Conservation (phyloP, 2,113 vertebrate species). For the Hepsetus odoe region DNA sequence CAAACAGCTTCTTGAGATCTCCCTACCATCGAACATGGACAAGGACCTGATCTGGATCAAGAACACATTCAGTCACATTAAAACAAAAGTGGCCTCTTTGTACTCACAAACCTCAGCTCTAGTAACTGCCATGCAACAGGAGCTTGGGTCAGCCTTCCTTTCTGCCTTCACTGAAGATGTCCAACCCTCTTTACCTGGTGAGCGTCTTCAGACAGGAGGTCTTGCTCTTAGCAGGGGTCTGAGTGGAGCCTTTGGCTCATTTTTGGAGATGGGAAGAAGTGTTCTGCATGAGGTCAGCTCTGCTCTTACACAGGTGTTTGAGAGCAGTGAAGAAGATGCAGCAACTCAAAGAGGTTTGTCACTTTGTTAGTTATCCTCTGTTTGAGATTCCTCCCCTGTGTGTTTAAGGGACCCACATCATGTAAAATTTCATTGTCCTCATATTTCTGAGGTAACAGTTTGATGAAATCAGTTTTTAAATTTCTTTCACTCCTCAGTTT, state of each 20-base stretch:
- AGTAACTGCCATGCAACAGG: slow-evolving; percentile 75
- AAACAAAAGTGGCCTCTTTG: slow-evolving; percentile 67
- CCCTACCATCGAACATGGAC: slow-evolving; percentile 60
- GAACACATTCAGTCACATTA: slow-evolving; percentile 70
- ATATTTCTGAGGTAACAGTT: no score
- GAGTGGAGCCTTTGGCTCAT: slow-evolving; percentile 69
- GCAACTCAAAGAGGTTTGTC: slow-evolving; percentile 68
- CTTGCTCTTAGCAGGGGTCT: slow-evolving; percentile 67
- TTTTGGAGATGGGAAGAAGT: slow-evolving; percentile 77
- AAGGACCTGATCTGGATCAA: slow-evolving; percentile 74
- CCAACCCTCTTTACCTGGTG: slow-evolving; percentile 50
- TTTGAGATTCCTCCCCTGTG: no score
- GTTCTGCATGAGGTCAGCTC: slow-evolving; percentile 75
- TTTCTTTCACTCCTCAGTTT: no score
- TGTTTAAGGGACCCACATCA: no score
- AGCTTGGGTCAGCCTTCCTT: slow-evolving; percentile 79
- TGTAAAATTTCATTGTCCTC: no score
- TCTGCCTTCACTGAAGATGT: slow-evolving; percentile 70
- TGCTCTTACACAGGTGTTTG: slow-evolving; percentile 66
- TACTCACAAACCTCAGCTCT: slow-evolving; percentile 74
- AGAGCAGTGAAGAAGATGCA: slow-evolving; percentile 61
- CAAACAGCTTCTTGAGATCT: background rate
- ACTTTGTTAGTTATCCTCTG: no score
- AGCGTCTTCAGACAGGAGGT: slow-evolving; percentile 46
- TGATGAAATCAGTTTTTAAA: no score